phyloP scores from a whole-genome alignment of 1,140 invertebrate species.

The Papilio dardanus region DNA sequence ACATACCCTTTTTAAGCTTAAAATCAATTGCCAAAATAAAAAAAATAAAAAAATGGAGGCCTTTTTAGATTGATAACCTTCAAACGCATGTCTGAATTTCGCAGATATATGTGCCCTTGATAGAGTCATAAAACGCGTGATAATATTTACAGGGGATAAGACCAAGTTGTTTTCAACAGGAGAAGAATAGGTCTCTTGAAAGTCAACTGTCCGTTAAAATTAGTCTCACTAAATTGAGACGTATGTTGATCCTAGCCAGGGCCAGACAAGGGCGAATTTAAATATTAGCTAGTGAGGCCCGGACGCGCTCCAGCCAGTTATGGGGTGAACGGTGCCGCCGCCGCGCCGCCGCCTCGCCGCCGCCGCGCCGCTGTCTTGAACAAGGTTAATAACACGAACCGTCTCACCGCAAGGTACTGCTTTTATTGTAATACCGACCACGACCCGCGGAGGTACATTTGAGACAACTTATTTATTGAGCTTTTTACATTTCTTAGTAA shows the following conservation, averaged over 20 bases:
- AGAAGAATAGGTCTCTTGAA: neutral
- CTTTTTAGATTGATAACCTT: no score
- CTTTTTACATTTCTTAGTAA: neutral
- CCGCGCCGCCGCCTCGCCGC: neutral
- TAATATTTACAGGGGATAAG: neutral
- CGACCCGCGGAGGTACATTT: neutral
- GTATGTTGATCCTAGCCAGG: slow-evolving; percentile 7
- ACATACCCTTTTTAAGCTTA: no score
- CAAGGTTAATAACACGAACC: slow-evolving; percentile 36
- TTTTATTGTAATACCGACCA: slow-evolving; percentile 9
- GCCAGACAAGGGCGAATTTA: slow-evolving; percentile 54
- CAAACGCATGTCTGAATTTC: neutral
- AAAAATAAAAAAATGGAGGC: no score
- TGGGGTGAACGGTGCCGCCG: slow-evolving; percentile 34
- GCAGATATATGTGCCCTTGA: no score
- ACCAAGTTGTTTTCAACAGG: neutral
- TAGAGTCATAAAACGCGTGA: no score
- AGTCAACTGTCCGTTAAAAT: neutral
- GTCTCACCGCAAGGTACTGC: slow-evolving; percentile 10
- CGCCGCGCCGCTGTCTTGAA: slow-evolving; percentile 36
- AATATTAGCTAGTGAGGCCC: slow-evolving; percentile 46
- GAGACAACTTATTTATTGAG: neutral
- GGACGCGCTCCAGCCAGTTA: slow-evolving; percentile 42
- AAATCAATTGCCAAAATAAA: no score
- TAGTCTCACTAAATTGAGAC: neutral